These are phyloP conservation scores for Mesocricetus auratus DNA, from an alignment of 2,113 vertebrate genomes.

Conservation along the genomic window DNA sequence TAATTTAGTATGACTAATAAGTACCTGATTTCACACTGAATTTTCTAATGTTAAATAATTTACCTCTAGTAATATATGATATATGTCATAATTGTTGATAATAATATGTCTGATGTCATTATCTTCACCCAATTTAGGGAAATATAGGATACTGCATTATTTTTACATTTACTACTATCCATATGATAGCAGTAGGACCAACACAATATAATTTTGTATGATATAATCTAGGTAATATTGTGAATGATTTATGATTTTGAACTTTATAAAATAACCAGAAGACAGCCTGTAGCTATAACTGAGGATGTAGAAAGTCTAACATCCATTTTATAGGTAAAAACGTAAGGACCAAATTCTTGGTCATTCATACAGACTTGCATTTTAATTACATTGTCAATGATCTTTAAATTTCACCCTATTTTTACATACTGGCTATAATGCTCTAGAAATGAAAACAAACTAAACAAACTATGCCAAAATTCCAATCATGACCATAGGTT, in stretches of 20 bases:
- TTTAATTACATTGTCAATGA: not conserved
- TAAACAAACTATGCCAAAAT: not conserved
- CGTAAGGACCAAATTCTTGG: not conserved
- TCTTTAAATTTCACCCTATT: not conserved
- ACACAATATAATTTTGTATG: constrained; percentile 27
- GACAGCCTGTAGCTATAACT: not conserved
- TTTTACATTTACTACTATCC: constrained; percentile 1
- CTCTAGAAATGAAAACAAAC: not conserved
- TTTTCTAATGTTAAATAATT: constrained; percentile 60
- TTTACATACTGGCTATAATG: not conserved
- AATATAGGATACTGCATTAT: constrained; percentile 17
- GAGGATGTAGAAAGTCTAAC: not conserved
- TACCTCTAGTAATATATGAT: constrained; percentile 27
- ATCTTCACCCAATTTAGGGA: not conserved
- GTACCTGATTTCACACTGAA: constrained; percentile 44
- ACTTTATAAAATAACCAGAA: not conserved
- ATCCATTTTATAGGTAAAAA: not conserved
- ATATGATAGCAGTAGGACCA: not conserved
- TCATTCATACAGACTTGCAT: not conserved
- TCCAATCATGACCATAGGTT: not conserved
- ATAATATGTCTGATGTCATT: constrained; percentile 13
- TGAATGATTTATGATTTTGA: not conserved
- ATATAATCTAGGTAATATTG: not conserved
- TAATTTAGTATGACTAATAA: constrained; percentile 69
- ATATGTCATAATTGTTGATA: constrained; percentile 1